A percentile compares a stretch with the other conserved stretches of the same genome.
Evolutionary conservation across 92 coral and sea anemone genomes (phyloP).

Genomic region (Anthopleura xanthogrammica): DNA sequence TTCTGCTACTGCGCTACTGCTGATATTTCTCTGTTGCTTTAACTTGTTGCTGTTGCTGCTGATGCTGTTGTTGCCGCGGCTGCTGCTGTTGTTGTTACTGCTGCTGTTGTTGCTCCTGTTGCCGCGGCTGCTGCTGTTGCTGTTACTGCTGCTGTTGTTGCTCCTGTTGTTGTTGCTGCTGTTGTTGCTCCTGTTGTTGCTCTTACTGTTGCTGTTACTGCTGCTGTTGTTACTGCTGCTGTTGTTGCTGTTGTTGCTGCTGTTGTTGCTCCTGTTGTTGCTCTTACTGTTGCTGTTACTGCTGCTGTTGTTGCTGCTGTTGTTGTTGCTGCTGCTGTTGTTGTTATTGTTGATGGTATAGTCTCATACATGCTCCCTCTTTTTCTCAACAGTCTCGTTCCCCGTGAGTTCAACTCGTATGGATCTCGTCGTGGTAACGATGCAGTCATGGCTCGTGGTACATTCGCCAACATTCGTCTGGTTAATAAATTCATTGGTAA

Average conservation of each 20-base stretch:
- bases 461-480: slow-evolving; percentile 97
- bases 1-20: too few relatives aligned
- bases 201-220: neutral
- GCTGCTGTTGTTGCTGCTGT: neutral
- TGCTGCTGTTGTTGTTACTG: too few relatives aligned
- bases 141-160: too few relatives aligned
- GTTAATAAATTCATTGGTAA: slow-evolving; percentile 95
- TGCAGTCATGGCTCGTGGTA: slow-evolving; percentile 99
- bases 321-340: neutral
- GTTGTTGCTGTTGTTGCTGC: neutral
- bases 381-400: slow-evolving; percentile 66
- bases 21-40: too few relatives aligned
- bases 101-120: too few relatives aligned
- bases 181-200: neutral
- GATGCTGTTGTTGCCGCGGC: too few relatives aligned
- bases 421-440: slow-evolving; percentile 99
- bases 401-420: slow-evolving; percentile 96
- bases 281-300: neutral
- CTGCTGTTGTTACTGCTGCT: neutral
- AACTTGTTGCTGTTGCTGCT: too few relatives aligned
- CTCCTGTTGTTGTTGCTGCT: too few relatives aligned
- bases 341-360: neutral
- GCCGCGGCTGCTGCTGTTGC: too few relatives aligned
- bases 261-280: neutral
- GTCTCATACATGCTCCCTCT: neutral